Evolutionary conservation across 2,888 invertebrate species (phyloP).

Genomic region (Zootermopsis nevadensis): DNA sequence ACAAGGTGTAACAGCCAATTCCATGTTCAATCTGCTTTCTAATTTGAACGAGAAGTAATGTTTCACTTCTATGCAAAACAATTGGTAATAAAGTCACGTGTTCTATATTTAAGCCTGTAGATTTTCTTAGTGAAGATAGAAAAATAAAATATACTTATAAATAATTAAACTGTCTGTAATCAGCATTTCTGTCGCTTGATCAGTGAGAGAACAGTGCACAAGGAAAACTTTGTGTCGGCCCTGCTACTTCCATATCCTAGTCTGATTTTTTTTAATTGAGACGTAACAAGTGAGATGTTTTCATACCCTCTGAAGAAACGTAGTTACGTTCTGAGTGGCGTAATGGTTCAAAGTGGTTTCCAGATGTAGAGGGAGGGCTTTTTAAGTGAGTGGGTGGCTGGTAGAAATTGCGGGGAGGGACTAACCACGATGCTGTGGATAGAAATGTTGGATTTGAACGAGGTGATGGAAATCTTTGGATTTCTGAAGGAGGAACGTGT

Average conservation of each 20-base stretch:
- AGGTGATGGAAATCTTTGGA: background rate
- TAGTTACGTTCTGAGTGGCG: slow-evolving; percentile 17
- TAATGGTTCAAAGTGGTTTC: slow-evolving; percentile 42
- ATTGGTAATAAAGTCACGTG: too few species aligned
- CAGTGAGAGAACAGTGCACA: background rate
- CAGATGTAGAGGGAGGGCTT: slow-evolving; percentile 33
- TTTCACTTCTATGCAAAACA: too few species aligned
- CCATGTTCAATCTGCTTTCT: too few species aligned
- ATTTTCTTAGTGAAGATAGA: too few species aligned
- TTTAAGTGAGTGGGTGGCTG: slow-evolving; percentile 32
- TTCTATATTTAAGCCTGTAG: too few species aligned
- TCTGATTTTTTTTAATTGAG: background rate
- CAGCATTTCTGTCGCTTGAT: background rate
- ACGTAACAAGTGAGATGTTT: slow-evolving; percentile 28
- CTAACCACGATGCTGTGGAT: slow-evolving; percentile 2
- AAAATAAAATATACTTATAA: too few species aligned
- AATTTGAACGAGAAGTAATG: too few species aligned
- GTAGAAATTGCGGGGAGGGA: background rate
- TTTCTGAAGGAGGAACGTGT: background rate
- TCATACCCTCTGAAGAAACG: slow-evolving; percentile 24
- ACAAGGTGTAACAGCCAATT: too few species aligned
- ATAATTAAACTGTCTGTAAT: too few species aligned
- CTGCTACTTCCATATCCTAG: background rate
- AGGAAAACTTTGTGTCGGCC: background rate
- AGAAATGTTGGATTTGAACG: background rate